These are phyloP conservation scores for Plemyria rubiginata DNA, from an alignment of 2,888 invertebrate species.

Conservation along the genomic window DNA sequence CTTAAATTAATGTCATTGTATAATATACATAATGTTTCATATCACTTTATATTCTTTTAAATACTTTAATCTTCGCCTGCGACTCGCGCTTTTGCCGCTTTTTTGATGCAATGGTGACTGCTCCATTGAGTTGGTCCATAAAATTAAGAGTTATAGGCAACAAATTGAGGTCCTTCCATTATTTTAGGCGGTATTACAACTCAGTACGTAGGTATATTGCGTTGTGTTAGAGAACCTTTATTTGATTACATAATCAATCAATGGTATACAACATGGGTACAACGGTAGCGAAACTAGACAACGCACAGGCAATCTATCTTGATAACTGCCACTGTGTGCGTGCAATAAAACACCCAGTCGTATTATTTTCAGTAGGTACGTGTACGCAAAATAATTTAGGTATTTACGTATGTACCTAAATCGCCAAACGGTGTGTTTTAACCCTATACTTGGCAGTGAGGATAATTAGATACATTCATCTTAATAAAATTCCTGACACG, in stretches of 20 bases:
- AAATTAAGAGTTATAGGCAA: too few species aligned
- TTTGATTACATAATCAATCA: not conserved
- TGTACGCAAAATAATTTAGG: slow-evolving; percentile 20
- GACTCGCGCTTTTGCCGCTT: not conserved
- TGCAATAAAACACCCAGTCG: slow-evolving; percentile 1
- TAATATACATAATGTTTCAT: not conserved
- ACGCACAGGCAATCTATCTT: slow-evolving; percentile 21
- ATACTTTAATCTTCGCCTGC: not conserved
- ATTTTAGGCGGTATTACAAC: too few species aligned
- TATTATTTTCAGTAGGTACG: slow-evolving; percentile 12
- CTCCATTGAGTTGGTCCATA: too few species aligned
- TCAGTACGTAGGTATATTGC: too few species aligned
- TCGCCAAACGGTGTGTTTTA: slow-evolving; percentile 10
- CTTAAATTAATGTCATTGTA: not conserved
- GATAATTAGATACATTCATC: too few species aligned
- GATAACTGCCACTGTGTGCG: slow-evolving; percentile 21
- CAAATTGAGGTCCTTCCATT: too few species aligned
- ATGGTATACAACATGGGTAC: too few species aligned
- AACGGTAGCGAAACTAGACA: not conserved
- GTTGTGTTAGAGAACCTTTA: not conserved
- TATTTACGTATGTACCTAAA: too few species aligned
- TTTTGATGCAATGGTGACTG: not conserved
- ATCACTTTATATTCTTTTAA: not conserved
- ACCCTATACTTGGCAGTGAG: too few species aligned
- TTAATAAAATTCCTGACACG: too few species aligned